Percentiles rank a stretch among this genome's conserved stretches.
phyloP scores from a whole-genome alignment of 2,113 vertebrate species.

The Micromys minutus region DNA sequence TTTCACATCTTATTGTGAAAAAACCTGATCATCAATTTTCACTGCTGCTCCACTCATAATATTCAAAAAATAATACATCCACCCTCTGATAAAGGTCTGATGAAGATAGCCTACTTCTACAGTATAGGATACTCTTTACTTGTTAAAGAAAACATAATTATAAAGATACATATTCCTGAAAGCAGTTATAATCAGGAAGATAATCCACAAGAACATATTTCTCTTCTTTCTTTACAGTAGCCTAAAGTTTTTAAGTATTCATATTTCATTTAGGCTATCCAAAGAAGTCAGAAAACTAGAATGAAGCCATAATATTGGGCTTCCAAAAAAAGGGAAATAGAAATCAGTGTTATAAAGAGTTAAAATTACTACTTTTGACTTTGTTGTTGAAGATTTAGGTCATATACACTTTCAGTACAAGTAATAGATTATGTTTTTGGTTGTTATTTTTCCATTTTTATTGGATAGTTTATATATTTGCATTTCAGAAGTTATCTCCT shows the following conservation, averaged over 20 bases:
- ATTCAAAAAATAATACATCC: background rate
- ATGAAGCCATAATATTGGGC: background rate
- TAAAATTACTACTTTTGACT: background rate
- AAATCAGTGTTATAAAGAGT: background rate
- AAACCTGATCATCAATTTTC: background rate
- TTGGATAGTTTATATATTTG: no score
- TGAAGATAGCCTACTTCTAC: background rate
- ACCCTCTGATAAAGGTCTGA: background rate
- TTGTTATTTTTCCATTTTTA: no score
- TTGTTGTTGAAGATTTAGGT: background rate
- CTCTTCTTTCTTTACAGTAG: background rate
- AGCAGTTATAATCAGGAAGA: background rate
- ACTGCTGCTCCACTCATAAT: background rate
- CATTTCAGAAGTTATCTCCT: no score
- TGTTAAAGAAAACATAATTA: background rate
- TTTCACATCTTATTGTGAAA: background rate
- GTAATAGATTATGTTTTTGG: background rate
- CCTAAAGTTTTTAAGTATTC: background rate
- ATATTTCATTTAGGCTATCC: background rate
- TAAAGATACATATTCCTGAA: background rate
- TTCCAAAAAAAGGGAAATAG: background rate
- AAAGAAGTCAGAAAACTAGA: background rate
- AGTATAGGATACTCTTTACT: background rate
- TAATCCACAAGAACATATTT: background rate
- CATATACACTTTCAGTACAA: background rate